Evolutionary conservation across 1,140 invertebrate species (phyloP), one percentile per base, ranked within the genome.

Genomic region (Chironomus striatipennis): DNA sequence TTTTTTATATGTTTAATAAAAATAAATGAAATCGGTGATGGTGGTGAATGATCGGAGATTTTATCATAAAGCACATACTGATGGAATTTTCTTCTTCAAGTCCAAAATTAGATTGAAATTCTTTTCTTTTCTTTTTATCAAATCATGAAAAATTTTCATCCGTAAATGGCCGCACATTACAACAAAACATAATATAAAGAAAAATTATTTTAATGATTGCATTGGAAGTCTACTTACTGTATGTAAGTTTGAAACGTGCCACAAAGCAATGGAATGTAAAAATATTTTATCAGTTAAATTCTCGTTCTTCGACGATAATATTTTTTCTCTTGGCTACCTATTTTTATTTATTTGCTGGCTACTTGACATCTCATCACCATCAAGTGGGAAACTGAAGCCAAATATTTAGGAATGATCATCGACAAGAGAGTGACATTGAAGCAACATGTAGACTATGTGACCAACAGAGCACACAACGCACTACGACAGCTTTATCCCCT

Each of bases 11-110:
- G 24, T 34, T 34, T 34, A 34, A 34, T 34, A 34, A 34, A 34
- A 34, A 34, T 34, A 34, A 34, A 34, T 34, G 24, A 34, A 2
- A 34, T 34, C 24, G 24, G 24, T 5, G 12, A 12, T 57, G 4
- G 12, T 57, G 47, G 47, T 57, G 9, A 47, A 9, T 47, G 12
- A 12, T 67, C 65, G 65, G 65, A 70, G 65, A 70, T 70, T 70
- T 70, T 70, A 70, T 70, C 65, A 70, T 70, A 70, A 70, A 70
- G 65, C 65, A 70, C 65, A 57, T 57, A 57, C 47, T 15, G 18
- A 9, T 12, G 65, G 65, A 70, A 70, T 70, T n/a, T 70, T 70
- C 9, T n/a, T 57, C 47, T 5, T 57, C 47, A 57, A 57, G 4
- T 57, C 47, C 47, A 57, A 57, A 57, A 57, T 57, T 57, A 57